Evolutionary conservation across 2,113 vertebrate genomes (phyloP).

Genomic region (Larimichthys polyactis): DNA sequence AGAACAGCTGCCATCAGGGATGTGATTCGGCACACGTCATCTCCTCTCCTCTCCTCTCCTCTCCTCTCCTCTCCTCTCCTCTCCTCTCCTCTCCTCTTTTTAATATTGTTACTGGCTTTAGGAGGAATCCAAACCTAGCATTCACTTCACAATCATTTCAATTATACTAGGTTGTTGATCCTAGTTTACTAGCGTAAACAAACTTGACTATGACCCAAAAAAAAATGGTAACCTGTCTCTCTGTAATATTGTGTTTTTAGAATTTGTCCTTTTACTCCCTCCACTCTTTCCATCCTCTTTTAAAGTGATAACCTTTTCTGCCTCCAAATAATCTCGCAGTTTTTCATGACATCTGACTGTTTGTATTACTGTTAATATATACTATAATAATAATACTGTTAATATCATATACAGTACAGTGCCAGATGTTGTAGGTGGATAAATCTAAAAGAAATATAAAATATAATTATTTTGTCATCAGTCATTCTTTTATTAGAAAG

Average conservation of each 20-base stretch:
- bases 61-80: constrained; percentile 33
- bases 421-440: neutral
- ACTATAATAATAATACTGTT: too few species aligned
- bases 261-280: neutral
- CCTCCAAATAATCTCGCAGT: neutral
- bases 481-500: neutral
- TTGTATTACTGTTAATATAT: neutral
- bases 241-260: neutral
- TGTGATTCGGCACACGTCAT: constrained; percentile 18
- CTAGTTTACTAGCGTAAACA: neutral
- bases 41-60: constrained; percentile 21
- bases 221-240: neutral
- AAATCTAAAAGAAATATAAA: neutral
- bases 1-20: neutral
- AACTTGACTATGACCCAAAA: neutral
- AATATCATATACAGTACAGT: neutral
- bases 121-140: neutral
- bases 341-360: neutral
- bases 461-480: neutral
- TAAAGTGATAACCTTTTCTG: neutral
- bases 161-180: neutral
- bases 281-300: neutral
- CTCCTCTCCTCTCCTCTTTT: constrained; percentile 15
- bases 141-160: neutral
- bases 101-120: neutral